A percentile compares a stretch with the other conserved stretches of the same genome.
phyloP scores from a whole-genome alignment of 2,888 invertebrate species.

The Bruchidius siliquastri region DNA sequence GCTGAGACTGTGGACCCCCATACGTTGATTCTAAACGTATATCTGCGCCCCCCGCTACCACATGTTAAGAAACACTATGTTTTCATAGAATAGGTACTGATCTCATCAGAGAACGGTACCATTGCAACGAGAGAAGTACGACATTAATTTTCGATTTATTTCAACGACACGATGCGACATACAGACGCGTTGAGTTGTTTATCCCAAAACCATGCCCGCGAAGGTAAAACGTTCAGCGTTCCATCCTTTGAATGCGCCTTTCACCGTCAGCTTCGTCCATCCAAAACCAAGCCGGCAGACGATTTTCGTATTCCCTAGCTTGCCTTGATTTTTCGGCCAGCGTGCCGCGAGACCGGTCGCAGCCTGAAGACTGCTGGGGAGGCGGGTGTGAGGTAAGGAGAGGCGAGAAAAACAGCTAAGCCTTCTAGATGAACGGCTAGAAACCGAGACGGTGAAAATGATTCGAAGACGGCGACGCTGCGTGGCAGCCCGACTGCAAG shows the following conservation, averaged over 20 bases:
- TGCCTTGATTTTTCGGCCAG: background rate
- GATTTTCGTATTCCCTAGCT: background rate
- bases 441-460: slow-evolving; percentile 19
- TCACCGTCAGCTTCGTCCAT: background rate
- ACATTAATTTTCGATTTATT: too few relatives aligned
- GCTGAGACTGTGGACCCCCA: too few relatives aligned
- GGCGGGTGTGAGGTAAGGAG: slow-evolving; percentile 15
- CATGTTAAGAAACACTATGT: too few relatives aligned
- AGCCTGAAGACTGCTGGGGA: slow-evolving; percentile 7
- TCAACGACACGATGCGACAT: background rate
- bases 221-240: background rate
- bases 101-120: too few relatives aligned
- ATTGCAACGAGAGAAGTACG: too few relatives aligned
- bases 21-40: too few relatives aligned
- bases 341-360: background rate
- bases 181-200: background rate
- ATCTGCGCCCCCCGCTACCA: too few relatives aligned
- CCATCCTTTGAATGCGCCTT: background rate
- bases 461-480: slow-evolving; percentile 9
- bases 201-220: background rate
- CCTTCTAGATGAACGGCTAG: slow-evolving; percentile 9
- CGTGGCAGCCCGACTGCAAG: slow-evolving; percentile 16
- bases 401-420: slow-evolving; percentile 19
- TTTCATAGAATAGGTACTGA: too few relatives aligned
- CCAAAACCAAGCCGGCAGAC: background rate